These are phyloP conservation scores for Tridacna gigas DNA, from an alignment of 2,888 invertebrate species.

Conservation along the genomic window DNA sequence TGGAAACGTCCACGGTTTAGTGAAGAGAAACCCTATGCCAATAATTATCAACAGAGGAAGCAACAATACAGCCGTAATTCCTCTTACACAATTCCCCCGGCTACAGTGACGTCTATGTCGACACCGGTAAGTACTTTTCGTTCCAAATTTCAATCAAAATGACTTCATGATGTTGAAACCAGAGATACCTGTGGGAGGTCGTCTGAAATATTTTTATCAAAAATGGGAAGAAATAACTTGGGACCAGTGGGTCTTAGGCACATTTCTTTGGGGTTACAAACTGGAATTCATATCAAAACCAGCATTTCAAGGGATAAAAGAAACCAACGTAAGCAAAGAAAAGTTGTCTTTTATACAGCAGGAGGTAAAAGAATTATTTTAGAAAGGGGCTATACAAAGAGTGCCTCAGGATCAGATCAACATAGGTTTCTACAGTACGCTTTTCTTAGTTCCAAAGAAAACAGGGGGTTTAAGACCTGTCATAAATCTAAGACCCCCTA, in stretches of 20 bases:
- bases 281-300: slow-evolving; percentile 33
- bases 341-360: slow-evolving; percentile 31
- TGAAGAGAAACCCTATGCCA: not conserved
- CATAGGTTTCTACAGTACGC: slow-evolving; percentile 52
- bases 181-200: slow-evolving; percentile 56
- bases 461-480: slow-evolving; percentile 47
- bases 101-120: not conserved
- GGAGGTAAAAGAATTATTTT: slow-evolving; percentile 45
- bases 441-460: slow-evolving; percentile 49
- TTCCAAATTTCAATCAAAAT: slow-evolving; percentile 14
- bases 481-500: slow-evolving; percentile 54
- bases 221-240: slow-evolving; percentile 45
- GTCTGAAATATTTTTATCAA: slow-evolving; percentile 18
- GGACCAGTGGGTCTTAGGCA: slow-evolving; percentile 44
- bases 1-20: not conserved
- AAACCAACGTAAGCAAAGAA: slow-evolving; percentile 11
- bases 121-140: slow-evolving; percentile 44
- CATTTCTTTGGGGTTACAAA: slow-evolving; percentile 30
- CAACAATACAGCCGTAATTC: not conserved
- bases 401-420: slow-evolving; percentile 25
- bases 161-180: slow-evolving; percentile 17
- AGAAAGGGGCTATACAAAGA: slow-evolving; percentile 42
- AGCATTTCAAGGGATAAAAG: too few relatives aligned
- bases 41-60: not conserved
- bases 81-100: not conserved